Base-by-base conservation (phyloP, 2,797 vertebrate genomes). In the Ptychadena robeensis region DNA sequence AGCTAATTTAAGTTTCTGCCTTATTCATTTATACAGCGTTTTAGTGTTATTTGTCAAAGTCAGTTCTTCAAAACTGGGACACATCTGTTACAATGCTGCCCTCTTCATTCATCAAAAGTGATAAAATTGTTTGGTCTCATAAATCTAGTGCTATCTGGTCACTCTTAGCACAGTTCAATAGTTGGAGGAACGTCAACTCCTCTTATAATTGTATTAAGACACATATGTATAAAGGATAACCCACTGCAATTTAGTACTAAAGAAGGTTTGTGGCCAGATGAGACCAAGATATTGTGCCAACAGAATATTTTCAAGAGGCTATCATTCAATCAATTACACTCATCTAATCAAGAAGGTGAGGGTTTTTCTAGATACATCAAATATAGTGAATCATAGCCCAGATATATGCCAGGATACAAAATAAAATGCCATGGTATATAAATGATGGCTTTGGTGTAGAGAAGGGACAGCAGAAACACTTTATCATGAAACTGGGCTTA, bases 81-180 rank as follows among this genome's bases (percentile, higher is more conserved):
- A 73, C 75, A 79, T 79, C 68, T 83, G 59, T 67, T 73, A 32
- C 25, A 30, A 48, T 77, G 28, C 40, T 31, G 0, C n/a, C 7
- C 11, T 12, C 53, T 67, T 76, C n/a, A 9, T 11, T 69, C 59
- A 30, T 15, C 27, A 12, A 63, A 76, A 6, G 27, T 40, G 67
- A 65, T 70, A 11, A 31, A 12, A 83, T 25, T 27, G 31, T 67
- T 65, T 73, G 30, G 28, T 22, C 9, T 82, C 59, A 65, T 81
- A 81, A 72, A 83, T 72, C 67, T 78, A 72, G 5, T 37, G 7
- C 18, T 57, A 81, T 66, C 6, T 35, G 38, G 37, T 73, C 74
- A 66, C 59, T n/a, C 11, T 73, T 48, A 59, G 38, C 53, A 70
- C 14, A 25, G 9, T 25, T 34, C 59, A 27, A 27, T 61, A 61